Evolutionary conservation across 2,888 invertebrate genomes (phyloP).

Genomic region (Coecobrya sp.): DNA sequence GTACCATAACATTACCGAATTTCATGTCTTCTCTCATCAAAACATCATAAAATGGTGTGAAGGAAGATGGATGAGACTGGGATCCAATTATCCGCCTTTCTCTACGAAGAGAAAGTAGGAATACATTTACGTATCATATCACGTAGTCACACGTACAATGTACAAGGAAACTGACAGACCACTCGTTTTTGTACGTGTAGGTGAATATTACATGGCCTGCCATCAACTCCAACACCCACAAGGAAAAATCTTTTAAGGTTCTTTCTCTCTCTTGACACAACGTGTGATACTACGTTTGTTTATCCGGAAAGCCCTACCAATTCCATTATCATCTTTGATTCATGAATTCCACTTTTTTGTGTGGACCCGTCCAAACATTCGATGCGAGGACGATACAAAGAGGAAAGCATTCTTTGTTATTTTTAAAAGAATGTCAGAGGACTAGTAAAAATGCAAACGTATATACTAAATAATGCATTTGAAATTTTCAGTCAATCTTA

Average conservation of each 20-base stretch:
- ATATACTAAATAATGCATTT: too few relatives aligned
- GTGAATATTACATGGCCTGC: neutral
- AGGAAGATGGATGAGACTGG: neutral
- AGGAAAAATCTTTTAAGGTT: neutral
- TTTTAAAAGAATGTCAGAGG: too few relatives aligned
- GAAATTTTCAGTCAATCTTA: too few relatives aligned
- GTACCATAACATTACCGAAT: neutral
- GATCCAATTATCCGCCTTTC: slow-evolving; percentile 50
- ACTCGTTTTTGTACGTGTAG: neutral
- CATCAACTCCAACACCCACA: neutral
- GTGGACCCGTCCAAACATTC: neutral
- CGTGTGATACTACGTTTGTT: neutral
- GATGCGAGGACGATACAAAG: too few relatives aligned
- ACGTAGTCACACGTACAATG: neutral
- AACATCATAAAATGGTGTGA: slow-evolving; percentile 1
- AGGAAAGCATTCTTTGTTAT: too few relatives aligned
- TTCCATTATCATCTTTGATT: neutral
- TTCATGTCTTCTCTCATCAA: neutral
- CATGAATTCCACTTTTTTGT: too few relatives aligned
- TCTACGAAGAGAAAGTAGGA: slow-evolving; percentile 21
- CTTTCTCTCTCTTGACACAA: neutral
- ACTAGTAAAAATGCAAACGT: too few relatives aligned
- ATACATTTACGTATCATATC: neutral
- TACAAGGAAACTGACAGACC: neutral
- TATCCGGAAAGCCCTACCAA: neutral